Base-by-base conservation (phyloP, 1,140 invertebrate genomes). In the Calephelis virginiensis region DNA sequence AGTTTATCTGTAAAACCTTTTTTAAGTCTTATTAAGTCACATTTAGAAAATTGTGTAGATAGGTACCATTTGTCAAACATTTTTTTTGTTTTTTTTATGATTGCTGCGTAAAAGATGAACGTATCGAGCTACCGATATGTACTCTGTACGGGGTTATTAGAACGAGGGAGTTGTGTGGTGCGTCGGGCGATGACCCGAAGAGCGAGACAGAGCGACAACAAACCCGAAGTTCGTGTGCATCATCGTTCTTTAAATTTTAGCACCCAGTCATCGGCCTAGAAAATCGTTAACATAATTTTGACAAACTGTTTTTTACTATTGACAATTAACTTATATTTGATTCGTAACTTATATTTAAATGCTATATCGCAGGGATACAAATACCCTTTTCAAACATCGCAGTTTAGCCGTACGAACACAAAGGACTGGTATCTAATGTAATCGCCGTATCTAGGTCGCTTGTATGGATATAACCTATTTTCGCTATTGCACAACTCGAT, bases 181-280 rank as follows among this genome's bases (percentile, higher is more conserved):
- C 78, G 74, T 79, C 73, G 88, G 86, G 76, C 88, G 85, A 87
- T 88, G 88, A 89, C 85, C 88, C 69, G 77, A 64, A 86, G 86
- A 89, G 80, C 70, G 85, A 88, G 88, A 90, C 72, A 66, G 86
- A 90, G 70, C 79, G 81, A 90, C 86, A 90, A 90, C 86, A 90
- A 88, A 82, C 69, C 72, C 88, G 88, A 90, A 90, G 85, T 90
- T 90, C 78, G 83, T 79, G 80, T 85, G 81, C 67, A 77, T 70
- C 73, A 69, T 11, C 50, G 67, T 74, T 56, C 77, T 75, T 67
- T 70, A 76, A 76, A 66, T 72, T 75, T 71, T 64, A 48, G 68
- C 50, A 68, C 66, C 59, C 59, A 64, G 60, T 65, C 56, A 59
- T 70, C 64, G 69, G 69, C 43, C 60, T 67, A 53, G 65, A 68